Percentiles rank a stretch among this genome's conserved stretches.
Evolutionary conservation across 1,140 invertebrate species (phyloP).

Genomic region (Macrobrachium rosenbergii): DNA sequence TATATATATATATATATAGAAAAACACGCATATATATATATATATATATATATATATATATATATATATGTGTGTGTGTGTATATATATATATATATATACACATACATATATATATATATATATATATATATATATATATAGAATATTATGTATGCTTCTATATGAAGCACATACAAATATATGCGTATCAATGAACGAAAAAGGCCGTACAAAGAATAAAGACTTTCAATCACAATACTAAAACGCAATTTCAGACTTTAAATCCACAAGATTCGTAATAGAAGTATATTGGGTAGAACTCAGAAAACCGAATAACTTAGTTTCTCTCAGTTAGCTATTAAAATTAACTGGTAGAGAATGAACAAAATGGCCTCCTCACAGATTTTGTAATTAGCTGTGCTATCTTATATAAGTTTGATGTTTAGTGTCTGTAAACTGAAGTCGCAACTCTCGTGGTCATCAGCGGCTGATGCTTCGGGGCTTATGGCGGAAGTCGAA

Average conservation of each 20-base stretch:
- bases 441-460: too few species aligned
- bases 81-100: constrained; percentile 5
- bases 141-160: background rate
- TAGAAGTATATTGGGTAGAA: too few species aligned
- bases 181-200: background rate
- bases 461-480: too few species aligned
- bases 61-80: constrained; percentile 26
- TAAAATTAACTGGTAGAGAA: too few species aligned
- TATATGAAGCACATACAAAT: background rate
- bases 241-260: background rate
- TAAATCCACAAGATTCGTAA: too few species aligned
- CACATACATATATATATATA: background rate
- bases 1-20: constrained; percentile 5
- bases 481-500: too few species aligned
- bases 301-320: too few species aligned
- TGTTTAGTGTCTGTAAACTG: too few species aligned
- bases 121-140: constrained; percentile 4
- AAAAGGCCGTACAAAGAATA: background rate
- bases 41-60: constrained; percentile 27
- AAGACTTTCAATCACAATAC: background rate
- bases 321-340: too few species aligned
- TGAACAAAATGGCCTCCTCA: too few species aligned
- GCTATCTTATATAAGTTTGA: too few species aligned
- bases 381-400: too few species aligned
- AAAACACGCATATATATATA: background rate